Conservation (phyloP, 2,113 vertebrate genomes). For the Perccottus glenii region DNA sequence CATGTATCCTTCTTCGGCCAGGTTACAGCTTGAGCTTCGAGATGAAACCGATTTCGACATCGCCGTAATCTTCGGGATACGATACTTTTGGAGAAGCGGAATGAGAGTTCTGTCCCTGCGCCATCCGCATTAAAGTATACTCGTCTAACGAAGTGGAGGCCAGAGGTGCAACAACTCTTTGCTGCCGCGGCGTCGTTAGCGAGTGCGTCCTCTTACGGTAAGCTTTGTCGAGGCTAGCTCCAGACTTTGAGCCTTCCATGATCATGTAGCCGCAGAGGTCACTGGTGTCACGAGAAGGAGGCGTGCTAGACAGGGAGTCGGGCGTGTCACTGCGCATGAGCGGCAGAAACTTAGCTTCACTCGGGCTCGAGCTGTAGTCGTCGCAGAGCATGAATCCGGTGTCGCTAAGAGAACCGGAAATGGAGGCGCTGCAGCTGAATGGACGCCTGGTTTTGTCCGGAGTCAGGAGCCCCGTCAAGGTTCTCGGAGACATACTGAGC, state of each 20-base stretch:
- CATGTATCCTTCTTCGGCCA: slow-evolving; percentile 89
- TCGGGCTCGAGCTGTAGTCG: slow-evolving; percentile 90
- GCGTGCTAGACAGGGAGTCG: slow-evolving; percentile 88
- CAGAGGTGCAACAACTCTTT: slow-evolving; percentile 80
- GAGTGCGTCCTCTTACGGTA: slow-evolving; percentile 92
- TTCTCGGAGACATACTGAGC: slow-evolving; percentile 87
- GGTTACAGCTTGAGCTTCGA: slow-evolving; percentile 81
- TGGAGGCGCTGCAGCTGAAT: slow-evolving; percentile 89
- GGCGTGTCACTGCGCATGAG: slow-evolving; percentile 89
- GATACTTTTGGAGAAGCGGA: slow-evolving; percentile 85
- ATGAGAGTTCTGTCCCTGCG: slow-evolving; percentile 81
- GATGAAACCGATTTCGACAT: slow-evolving; percentile 88
- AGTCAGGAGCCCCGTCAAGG: slow-evolving; percentile 79
- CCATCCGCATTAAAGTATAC: slow-evolving; percentile 88
- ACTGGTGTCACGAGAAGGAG: slow-evolving; percentile 81
- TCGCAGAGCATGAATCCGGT: slow-evolving; percentile 92
- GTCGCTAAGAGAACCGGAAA: slow-evolving; percentile 92
- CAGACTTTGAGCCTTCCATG: slow-evolving; percentile 83
- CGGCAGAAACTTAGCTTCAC: slow-evolving; percentile 81
- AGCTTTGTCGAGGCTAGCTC: slow-evolving; percentile 72
- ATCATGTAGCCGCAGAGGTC: slow-evolving; percentile 89
- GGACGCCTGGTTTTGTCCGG: slow-evolving; percentile 85
- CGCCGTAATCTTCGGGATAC: slow-evolving; percentile 92
- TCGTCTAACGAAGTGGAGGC: slow-evolving; percentile 93
- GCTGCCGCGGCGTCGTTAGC: slow-evolving; percentile 86